Conservation (phyloP, 2,888 invertebrate genomes). For the Netelia melanura region DNA sequence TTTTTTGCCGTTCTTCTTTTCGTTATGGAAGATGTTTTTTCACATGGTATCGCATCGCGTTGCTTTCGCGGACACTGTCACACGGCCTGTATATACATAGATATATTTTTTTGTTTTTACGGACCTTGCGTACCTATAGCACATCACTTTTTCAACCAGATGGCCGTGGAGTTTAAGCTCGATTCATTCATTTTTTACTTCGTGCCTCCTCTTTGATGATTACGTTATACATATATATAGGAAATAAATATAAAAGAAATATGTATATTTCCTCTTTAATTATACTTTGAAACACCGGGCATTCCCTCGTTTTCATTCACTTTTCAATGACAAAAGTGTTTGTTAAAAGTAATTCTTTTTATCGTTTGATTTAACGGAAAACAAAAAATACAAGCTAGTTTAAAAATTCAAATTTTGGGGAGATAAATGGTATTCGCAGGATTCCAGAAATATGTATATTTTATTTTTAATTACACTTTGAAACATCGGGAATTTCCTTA, state of each 20-base stretch:
- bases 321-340: too few relatives aligned
- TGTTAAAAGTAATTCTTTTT: too few relatives aligned
- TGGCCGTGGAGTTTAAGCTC: background rate
- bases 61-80: background rate
- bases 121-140: background rate
- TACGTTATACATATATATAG: background rate
- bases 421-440: background rate
- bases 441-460: background rate
- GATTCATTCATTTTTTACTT: background rate
- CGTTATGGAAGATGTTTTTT: slow-evolving; percentile 7
- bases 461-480: too few relatives aligned
- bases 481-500: too few relatives aligned
- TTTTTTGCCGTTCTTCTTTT: background rate
- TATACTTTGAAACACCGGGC: background rate
- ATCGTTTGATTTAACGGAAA: too few relatives aligned
- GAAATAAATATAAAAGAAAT: background rate
- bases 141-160: background rate
- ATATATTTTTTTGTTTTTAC: too few relatives aligned
- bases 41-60: background rate
- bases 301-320: background rate
- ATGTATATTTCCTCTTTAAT: background rate
- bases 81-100: background rate
- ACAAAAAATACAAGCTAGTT: too few relatives aligned
- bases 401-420: background rate
- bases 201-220: background rate